Evolutionary conservation across 2,797 vertebrate species (phyloP).

Genomic region (Hypotaenidia philippensis): DNA sequence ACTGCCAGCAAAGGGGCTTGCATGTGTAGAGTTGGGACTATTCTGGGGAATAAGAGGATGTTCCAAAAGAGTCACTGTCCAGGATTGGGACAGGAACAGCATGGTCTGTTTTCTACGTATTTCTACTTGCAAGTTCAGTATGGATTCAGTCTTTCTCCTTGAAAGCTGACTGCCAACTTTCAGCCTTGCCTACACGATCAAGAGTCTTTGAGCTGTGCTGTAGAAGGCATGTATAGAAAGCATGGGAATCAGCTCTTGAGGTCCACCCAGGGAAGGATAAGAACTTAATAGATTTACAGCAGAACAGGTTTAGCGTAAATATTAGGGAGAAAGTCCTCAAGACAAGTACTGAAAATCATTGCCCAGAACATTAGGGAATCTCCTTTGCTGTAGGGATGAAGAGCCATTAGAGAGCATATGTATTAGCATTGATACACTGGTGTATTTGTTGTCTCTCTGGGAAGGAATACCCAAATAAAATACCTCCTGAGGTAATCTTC

Average conservation of each 20-base stretch:
- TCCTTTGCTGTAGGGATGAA: not conserved
- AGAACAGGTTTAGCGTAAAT: not conserved
- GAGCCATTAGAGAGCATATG: not conserved
- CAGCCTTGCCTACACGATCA: not conserved
- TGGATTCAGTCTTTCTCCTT: not conserved
- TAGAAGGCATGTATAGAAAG: not conserved
- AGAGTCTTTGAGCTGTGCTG: not conserved
- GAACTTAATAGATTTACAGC: not conserved
- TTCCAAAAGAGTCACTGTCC: not conserved
- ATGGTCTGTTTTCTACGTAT: not conserved
- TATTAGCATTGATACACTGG: not conserved
- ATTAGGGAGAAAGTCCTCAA: not conserved
- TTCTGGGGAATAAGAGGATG: not conserved
- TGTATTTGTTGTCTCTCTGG: not conserved
- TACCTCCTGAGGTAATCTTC: not conserved
- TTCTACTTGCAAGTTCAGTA: not conserved
- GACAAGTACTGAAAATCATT: not conserved
- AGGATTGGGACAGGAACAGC: not conserved
- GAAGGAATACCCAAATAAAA: not conserved
- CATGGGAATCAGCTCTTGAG: not conserved
- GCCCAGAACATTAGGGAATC: not conserved
- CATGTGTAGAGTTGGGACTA: fast-evolving
- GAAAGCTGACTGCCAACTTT: not conserved
- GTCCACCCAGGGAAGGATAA: not conserved
- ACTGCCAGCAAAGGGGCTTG: not conserved